Evolutionary conservation across 2,888 invertebrate species (phyloP), one percentile per base, ranked within the genome.

Genomic region (Eurois occulta): DNA sequence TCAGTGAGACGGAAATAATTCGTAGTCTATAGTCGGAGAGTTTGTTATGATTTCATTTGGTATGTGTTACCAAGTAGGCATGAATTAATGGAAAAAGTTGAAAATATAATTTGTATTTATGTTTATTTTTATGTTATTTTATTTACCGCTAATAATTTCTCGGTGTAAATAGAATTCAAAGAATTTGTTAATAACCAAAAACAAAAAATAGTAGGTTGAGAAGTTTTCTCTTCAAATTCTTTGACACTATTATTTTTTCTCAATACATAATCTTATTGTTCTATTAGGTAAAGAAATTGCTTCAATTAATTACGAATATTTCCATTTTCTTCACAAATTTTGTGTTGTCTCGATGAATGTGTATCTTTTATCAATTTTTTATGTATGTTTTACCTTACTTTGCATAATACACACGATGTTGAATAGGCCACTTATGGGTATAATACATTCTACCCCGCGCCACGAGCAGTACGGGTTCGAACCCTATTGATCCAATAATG

Each of bases 401-500:
- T 28, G 35, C 77, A 64, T 32, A 55, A 21, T 41, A 65, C 4
- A 41, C 35, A 46, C n/a, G n/a, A 18, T 3, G 52, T 76, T 77
- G 52, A 78, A 78, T n/a, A 67, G 35, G 28, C n/a, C 8, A 60
- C 68, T 48, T 70, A 11, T 24, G 16, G n/a, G 41, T 41, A 52
- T 13, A 43, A 60, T n/a, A 60, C 43, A 35, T 69, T 67, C 16
- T 10, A 65, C 16, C 52, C 32, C 6, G 5, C 5, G 5, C 13
- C 32, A 60, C 32, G 28, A 13, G 13, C 60, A 43, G 24, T 16
- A 28, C 66, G 28, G 24, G 46, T 28, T 21, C 16, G 18, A 64
- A 67, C 60, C 46, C 60, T 76, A 81, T 76, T 70, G 38, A 81
- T 62, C 60, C 38, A 70, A 76, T 82, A 70, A 76, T 35, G 67